Conservation (phyloP, 2,888 invertebrate species). For the Tipula vernalis region DNA sequence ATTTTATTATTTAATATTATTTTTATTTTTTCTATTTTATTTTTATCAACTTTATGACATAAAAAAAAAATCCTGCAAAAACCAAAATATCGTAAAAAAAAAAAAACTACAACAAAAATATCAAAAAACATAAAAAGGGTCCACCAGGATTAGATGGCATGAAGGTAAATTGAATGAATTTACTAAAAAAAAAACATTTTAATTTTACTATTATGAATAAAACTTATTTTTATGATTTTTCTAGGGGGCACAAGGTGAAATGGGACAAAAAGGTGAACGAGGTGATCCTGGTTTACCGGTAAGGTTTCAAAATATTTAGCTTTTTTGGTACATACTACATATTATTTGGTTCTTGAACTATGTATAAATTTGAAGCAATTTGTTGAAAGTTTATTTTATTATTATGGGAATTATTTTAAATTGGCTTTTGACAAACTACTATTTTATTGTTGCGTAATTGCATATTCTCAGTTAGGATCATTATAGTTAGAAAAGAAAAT, state of each 20-base stretch:
- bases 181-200: not conserved
- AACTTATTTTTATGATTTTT: not conserved
- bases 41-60: not conserved
- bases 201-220: not conserved
- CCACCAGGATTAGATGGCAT: slow-evolving; percentile 89
- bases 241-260: slow-evolving; percentile 85
- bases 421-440: no score
- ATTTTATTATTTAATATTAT: not conserved
- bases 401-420: no score
- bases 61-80: not conserved
- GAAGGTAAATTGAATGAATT: slow-evolving; percentile 41
- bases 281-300: slow-evolving; percentile 89
- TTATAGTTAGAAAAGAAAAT: no score
- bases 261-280: slow-evolving; percentile 82
- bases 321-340: not conserved
- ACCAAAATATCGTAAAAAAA: not conserved
- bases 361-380: no score
- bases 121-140: slow-evolving; percentile 46
- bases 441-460: no score
- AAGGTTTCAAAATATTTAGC: slow-evolving; percentile 35
- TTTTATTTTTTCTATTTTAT: not conserved
- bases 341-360: no score
- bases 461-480: no score
- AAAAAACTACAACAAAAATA: not conserved
- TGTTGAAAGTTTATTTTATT: no score